Base-by-base conservation (phyloP, 2,113 vertebrate genomes). In the Petrocephalus microphthalmus region DNA sequence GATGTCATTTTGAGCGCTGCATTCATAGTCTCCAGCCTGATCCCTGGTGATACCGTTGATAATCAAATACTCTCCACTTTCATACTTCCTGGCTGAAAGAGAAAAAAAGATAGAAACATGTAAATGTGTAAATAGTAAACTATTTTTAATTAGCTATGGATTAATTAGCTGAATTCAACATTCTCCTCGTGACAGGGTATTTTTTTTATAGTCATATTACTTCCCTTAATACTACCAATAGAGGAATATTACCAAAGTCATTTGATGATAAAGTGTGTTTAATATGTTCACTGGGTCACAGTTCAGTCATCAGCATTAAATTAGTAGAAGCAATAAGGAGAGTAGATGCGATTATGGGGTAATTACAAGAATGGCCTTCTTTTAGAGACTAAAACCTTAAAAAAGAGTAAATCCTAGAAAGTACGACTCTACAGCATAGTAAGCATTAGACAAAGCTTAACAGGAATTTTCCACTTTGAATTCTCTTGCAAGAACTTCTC, bases 21-120 rank as follows among this genome's bases (percentile, higher is more conserved):
- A 99, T 90, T 99, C 98, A 0, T 99, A 99, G 81, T 98, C 96
- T 64, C 98, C 98, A 22, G 98, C 97, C 92, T 99, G 98, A 95
- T 99, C 98, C 84, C 97, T 96, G 8, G 96, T 98, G 89, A 99
- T 99, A 11, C 95, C 95, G 0, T 97, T 98, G 95, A 99, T 99
- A 95, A 99, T 98, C 92, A 99, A 96, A 95, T 98, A 97, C 92
- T 99, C 98, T 3, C 98, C 98, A 0, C 94, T 99, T 93, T 98
- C 97, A 91, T 98, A 97, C 89, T 97, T 97, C 92, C 95, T 98
- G 89, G 97, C 98, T 99, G 93, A 0, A 91, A 95, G 0, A 91
- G 89, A 90, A 90, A 91, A 82, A 88, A 0, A 87, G 88, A 56
- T 64, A 87, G 91, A 89, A 53, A 0, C 87, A 67, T 29, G 60